Percentiles rank a stretch among this genome's conserved stretches.
Evolutionary conservation across 2,797 vertebrate genomes (phyloP).

Genomic region (Eidolon dupreanum): DNA sequence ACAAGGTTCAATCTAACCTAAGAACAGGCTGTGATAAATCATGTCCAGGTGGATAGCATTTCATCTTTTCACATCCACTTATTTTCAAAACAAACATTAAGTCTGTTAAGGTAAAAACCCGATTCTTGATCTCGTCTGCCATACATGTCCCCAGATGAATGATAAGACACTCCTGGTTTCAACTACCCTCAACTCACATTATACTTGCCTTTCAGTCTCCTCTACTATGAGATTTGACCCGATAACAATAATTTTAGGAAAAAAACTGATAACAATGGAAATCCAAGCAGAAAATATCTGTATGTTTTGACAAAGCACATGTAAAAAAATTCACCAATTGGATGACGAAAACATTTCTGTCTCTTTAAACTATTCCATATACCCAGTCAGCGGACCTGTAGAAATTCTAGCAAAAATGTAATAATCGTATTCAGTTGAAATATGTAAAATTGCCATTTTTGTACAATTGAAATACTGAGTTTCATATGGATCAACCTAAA

Average conservation of each 20-base stretch:
- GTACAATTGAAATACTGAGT: background rate
- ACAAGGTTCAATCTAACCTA: background rate
- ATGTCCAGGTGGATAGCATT: background rate
- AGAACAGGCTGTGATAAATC: background rate
- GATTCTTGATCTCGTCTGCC: background rate
- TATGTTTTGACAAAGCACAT: background rate
- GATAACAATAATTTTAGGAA: background rate
- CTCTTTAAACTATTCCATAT: background rate
- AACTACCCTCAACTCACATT: background rate
- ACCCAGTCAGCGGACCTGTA: background rate
- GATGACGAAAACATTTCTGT: background rate
- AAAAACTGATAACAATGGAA: background rate
- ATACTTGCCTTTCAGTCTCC: background rate
- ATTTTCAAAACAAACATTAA: background rate
- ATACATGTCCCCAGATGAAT: accelerated
- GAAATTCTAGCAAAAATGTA: background rate
- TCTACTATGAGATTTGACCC: background rate
- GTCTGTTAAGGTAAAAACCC: background rate
- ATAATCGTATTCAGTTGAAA: background rate
- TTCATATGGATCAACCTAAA: background rate
- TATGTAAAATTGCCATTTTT: background rate
- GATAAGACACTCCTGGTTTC: background rate
- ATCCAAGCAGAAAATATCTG: background rate
- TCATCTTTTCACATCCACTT: background rate
- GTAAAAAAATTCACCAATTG: background rate